Evolutionary conservation across 1,140 invertebrate species (phyloP).

Genomic region (Chironomus striatipennis): DNA sequence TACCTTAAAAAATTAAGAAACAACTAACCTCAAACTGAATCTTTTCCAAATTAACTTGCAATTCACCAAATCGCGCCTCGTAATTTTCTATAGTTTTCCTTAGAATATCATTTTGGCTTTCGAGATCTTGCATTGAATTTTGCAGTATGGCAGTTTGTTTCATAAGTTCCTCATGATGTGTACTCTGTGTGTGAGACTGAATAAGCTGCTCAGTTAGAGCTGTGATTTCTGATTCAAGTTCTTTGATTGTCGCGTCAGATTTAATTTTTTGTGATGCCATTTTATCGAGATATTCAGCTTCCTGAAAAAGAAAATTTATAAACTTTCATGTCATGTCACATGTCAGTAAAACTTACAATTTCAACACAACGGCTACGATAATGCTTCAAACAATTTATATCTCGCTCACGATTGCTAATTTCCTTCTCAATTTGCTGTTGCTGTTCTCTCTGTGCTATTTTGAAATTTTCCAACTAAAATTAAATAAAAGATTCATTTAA

Average conservation of each 20-base stretch:
- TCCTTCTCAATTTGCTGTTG: constrained; percentile 19
- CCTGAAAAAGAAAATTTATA: background rate
- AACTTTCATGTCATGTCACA: background rate
- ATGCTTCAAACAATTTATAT: background rate
- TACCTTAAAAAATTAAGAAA: background rate
- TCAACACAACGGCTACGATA: constrained; percentile 6
- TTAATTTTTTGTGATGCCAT: background rate
- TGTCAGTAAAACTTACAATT: background rate
- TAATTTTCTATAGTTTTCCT: constrained; percentile 13
- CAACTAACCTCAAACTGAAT: background rate
- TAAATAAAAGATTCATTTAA: background rate
- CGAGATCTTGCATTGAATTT: constrained; percentile 18
- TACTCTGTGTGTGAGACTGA: background rate
- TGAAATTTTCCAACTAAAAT: background rate
- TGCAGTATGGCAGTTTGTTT: constrained; percentile 17
- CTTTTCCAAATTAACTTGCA: background rate
- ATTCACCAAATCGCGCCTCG: background rate
- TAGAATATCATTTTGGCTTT: constrained; percentile 24
- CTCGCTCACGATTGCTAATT: constrained; percentile 14
- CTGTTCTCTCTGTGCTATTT: constrained; percentile 16
- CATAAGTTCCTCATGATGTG: constrained; percentile 11
- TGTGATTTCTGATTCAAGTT: constrained; percentile 12
- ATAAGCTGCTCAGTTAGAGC: background rate
- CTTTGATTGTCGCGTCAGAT: constrained; percentile 16
- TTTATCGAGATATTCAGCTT: constrained; percentile 10